Base-by-base conservation (phyloP, 2,888 invertebrate genomes). In the Pseudococcus longispinus region DNA sequence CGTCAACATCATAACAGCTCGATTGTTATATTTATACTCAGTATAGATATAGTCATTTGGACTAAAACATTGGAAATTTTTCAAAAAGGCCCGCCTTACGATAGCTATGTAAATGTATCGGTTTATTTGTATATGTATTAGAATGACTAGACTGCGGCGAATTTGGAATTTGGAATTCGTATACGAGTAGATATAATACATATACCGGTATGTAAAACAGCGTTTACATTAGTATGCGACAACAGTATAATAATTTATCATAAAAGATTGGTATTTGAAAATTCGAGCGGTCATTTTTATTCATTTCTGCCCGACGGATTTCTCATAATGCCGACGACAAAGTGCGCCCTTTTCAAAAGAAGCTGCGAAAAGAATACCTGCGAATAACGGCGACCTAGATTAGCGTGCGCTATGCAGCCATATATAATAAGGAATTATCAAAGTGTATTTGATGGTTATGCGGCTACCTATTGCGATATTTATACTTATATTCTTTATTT, bases 221-320 rank as follows among this genome's bases (percentile, higher is more conserved):
- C 11, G 26, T 65, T 65, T 65, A 65, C 65, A 65, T 65, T 26
- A 11, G 26, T 23, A 65, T 65, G 65, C 65, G 65, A 65, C 65
- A 26, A 26, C 26, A 26, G 65, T 65, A 65, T 26, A 65, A 23
- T 65, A 65, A 65, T 26, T 26, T 26, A 23, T 23, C 65, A 65
- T 26, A 65, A 65, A 65, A 65, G 26, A 26, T 26, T 0, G 65
- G 23, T 65, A 65, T 65, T 65, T 65, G 65, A 65, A 65, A 26
- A 65, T 65, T 65, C 65, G 65, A 65, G 65, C 65, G 65, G 65
- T 65, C 65, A 65, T 65, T 65, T 65, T 65, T 65, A 65, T 51
- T n/a, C 51, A 26, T 65, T 65, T 65, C 65, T 65, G 26, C 65
- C 23, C 65, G 65, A 65, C 26, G 26, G 23, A 65, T 65, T 65